phyloP scores from a whole-genome alignment of 2,113 vertebrate species.

The Lasiurus borealis region DNA sequence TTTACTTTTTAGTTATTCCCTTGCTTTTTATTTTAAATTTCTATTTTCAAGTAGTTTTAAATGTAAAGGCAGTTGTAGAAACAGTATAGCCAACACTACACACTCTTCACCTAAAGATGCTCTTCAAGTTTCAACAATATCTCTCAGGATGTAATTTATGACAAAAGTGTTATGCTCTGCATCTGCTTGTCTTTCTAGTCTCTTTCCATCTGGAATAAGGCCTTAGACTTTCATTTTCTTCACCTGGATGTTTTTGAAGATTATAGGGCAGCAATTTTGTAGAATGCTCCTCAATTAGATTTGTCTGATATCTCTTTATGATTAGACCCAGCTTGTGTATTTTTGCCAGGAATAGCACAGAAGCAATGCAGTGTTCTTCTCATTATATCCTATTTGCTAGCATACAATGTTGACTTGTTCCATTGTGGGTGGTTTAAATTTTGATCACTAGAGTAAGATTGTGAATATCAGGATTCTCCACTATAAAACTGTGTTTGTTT shows the following conservation, averaged over 20 bases:
- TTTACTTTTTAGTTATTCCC: not conserved
- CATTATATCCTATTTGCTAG: not conserved
- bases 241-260: constrained; percentile 22
- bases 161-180: not conserved
- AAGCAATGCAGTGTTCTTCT: not conserved
- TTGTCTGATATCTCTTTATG: not conserved
- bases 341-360: not conserved
- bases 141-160: not conserved
- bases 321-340: not conserved
- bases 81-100: not conserved
- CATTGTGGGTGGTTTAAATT: not conserved
- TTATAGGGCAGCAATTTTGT: not conserved
- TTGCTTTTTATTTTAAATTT: not conserved
- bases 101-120: not conserved
- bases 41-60: constrained; percentile 24
- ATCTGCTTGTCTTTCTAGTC: not conserved
- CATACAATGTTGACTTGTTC: not conserved
- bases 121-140: not conserved
- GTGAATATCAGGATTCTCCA: not conserved
- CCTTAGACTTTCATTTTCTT: constrained; percentile 6
- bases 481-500: not conserved
- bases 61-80: not conserved
- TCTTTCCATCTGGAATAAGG: not conserved
- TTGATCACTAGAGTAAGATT: not conserved
- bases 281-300: constrained; percentile 7